phyloP scores from a whole-genome alignment of 2,113 vertebrate species.

The Brachyistius frenatus region DNA sequence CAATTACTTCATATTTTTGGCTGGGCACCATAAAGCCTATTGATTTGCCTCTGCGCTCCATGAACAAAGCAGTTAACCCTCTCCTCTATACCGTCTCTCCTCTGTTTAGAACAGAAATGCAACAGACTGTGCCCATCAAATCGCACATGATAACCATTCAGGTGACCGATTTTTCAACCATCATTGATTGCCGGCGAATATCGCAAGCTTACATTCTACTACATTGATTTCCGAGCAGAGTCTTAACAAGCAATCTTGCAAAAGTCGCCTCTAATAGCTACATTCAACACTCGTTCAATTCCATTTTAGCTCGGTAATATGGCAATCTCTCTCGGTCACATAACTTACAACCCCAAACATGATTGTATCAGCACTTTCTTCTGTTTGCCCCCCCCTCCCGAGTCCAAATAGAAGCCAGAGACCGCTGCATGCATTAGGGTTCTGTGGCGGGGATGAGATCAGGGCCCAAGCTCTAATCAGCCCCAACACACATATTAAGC shows the following conservation, averaged over 20 bases:
- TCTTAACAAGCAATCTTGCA: slow-evolving; percentile 37
- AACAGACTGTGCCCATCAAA: slow-evolving; percentile 5
- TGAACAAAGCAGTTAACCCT: slow-evolving; percentile 58
- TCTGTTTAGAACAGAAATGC: slow-evolving; percentile 19
- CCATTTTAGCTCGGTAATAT: slow-evolving; percentile 55
- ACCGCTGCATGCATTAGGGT: slow-evolving; percentile 62
- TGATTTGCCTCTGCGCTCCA: slow-evolving; percentile 50
- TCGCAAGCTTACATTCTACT: slow-evolving; percentile 35
- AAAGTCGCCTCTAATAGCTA: slow-evolving; percentile 27
- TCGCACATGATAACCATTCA: slow-evolving; percentile 15
- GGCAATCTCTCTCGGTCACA: slow-evolving; percentile 36
- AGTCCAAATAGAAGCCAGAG: slow-evolving; percentile 67
- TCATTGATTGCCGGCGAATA: slow-evolving; percentile 23
- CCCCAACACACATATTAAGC: slow-evolving; percentile 71
- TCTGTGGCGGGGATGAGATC: slow-evolving; percentile 77
- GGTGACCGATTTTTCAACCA: slow-evolving; percentile 8
- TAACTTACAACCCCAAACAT: slow-evolving; percentile 65
- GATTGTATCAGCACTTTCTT: slow-evolving; percentile 76
- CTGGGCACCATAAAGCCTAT: slow-evolving; percentile 68
- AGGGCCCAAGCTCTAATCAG: slow-evolving; percentile 65
- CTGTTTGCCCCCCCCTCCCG: slow-evolving; percentile 28
- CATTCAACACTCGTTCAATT: slow-evolving; percentile 41
- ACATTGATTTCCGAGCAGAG: slow-evolving; percentile 13
- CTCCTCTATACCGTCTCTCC: slow-evolving; percentile 20
- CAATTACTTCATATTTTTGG: slow-evolving; percentile 73